These are phyloP conservation scores for Rhopalosiphum padi DNA, from an alignment of 1,140 invertebrate genomes.

Conservation along the genomic window DNA sequence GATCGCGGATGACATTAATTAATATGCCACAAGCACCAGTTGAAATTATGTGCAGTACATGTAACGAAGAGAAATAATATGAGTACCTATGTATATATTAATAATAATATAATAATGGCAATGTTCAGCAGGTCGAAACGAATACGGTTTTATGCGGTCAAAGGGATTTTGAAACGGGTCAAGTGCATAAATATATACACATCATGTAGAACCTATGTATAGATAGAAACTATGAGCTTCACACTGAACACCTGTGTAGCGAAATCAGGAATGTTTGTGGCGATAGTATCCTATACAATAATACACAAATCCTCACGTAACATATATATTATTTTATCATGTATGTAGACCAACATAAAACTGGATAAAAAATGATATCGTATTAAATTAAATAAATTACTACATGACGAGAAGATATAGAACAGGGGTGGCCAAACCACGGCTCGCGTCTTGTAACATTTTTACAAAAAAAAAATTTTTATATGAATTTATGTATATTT, in stretches of 20 bases:
- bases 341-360: not conserved
- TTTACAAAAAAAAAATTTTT: no score
- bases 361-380: not conserved
- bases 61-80: not conserved
- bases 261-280: not conserved
- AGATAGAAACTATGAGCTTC: not conserved
- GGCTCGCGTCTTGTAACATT: no score
- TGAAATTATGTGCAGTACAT: not conserved
- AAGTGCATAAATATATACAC: not conserved
- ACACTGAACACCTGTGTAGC: not conserved
- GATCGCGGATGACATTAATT: not conserved
- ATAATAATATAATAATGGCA: not conserved
- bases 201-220: not conserved
- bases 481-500: no score
- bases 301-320: not conserved
- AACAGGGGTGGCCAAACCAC: not conserved
- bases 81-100: not conserved
- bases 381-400: not conserved
- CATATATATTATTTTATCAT: not conserved
- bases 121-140: not conserved
- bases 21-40: not conserved
- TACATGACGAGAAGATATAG: not conserved
- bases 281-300: not conserved
- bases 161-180: constrained; percentile 3
- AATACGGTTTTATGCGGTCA: not conserved